Evolutionary conservation across 2,888 invertebrate genomes (phyloP).

Genomic region (Torymus auratus): DNA sequence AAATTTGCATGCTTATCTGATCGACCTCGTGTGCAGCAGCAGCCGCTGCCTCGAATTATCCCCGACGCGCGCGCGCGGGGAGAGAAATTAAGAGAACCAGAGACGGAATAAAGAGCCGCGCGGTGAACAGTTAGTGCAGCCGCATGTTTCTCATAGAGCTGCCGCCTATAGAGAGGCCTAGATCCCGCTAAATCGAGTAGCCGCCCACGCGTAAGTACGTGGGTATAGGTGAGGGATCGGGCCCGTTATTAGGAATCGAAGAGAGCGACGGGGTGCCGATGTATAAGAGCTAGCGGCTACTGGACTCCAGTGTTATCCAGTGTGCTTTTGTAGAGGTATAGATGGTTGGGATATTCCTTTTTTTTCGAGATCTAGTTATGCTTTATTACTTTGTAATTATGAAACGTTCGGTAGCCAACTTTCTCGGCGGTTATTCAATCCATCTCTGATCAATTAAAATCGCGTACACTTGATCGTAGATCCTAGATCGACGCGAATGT

Average conservation of each 20-base stretch:
- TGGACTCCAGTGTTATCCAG: too few species aligned
- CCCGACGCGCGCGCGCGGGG: slow-evolving; percentile 11
- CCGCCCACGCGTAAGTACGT: slow-evolving; percentile 18
- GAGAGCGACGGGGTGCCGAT: not conserved
- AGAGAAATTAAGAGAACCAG: slow-evolving; percentile 43
- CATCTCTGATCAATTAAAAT: too few species aligned
- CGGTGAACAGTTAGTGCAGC: slow-evolving; percentile 1
- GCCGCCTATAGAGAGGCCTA: not conserved
- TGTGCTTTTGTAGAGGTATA: too few species aligned
- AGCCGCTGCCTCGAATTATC: slow-evolving; percentile 35
- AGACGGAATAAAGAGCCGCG: slow-evolving; percentile 16
- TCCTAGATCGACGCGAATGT: too few species aligned
- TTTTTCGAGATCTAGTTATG: too few species aligned
- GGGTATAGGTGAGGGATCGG: not conserved
- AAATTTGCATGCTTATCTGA: slow-evolving; percentile 50
- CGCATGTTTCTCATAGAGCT: slow-evolving; percentile 2
- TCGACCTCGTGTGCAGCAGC: slow-evolving; percentile 25
- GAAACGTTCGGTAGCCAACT: too few species aligned
- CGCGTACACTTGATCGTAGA: too few species aligned
- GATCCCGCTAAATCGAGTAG: slow-evolving; percentile 35
- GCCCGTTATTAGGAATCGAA: slow-evolving; percentile 32
- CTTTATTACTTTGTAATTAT: too few species aligned
- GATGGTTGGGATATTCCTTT: too few species aligned
- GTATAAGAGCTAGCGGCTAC: too few species aligned
- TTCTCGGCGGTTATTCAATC: too few species aligned